Conservation (phyloP, 2,113 vertebrate species). For the Phaethornis superciliosus region DNA sequence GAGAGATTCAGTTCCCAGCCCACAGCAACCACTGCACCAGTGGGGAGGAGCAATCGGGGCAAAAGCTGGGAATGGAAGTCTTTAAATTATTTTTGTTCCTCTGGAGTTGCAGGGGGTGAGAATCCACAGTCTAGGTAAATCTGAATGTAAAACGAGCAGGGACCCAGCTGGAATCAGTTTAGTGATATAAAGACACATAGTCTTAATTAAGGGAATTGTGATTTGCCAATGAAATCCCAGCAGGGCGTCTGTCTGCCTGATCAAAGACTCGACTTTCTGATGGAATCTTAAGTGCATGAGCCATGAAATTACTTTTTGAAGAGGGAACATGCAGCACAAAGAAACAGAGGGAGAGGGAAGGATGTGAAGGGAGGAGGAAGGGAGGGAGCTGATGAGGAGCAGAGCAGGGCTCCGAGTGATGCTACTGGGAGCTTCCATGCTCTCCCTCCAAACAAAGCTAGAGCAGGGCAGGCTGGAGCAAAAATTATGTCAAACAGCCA, state of each 20-base stretch:
- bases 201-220: constrained; percentile 83
- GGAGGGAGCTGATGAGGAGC: background rate
- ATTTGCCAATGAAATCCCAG: constrained; percentile 81
- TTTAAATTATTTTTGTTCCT: constrained; percentile 36
- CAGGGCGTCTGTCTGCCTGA: constrained; percentile 77
- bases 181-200: constrained; percentile 74
- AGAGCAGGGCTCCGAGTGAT: background rate
- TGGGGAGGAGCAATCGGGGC: background rate
- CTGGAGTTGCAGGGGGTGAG: background rate
- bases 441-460: constrained; percentile 30
- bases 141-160: constrained; percentile 66
- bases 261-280: constrained; percentile 77
- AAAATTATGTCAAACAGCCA: background rate
- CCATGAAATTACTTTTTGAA: constrained; percentile 83
- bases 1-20: constrained; percentile 16
- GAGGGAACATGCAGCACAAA: constrained; percentile 48
- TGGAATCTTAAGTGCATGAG: constrained; percentile 82
- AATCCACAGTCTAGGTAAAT: constrained; percentile 53
- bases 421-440: constrained; percentile 19
- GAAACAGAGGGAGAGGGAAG: background rate
- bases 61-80: background rate
- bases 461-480: background rate
- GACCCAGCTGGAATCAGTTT: constrained; percentile 66
- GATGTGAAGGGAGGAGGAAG: background rate
- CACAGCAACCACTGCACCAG: background rate